These are phyloP conservation scores for Epirrhoe alternata DNA, from an alignment of 2,888 invertebrate species.

Conservation along the genomic window DNA sequence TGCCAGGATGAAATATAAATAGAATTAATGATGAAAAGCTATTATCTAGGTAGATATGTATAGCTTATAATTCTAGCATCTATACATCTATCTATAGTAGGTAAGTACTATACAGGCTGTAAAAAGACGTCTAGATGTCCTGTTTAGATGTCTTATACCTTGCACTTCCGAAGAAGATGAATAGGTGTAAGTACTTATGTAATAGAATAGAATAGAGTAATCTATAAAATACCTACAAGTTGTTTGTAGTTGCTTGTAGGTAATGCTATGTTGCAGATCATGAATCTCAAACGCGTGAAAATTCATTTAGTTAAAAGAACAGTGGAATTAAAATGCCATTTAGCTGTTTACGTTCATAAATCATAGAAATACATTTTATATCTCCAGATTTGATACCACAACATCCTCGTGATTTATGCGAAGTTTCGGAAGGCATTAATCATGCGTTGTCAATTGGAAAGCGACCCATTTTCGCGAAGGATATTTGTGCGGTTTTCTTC, in stretches of 20 bases:
- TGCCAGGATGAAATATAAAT: neutral
- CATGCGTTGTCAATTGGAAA: constrained; percentile 75
- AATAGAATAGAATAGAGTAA: neutral
- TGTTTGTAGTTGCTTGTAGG: too few relatives aligned
- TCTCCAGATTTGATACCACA: constrained; percentile 59
- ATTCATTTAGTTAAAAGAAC: neutral
- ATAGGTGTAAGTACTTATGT: too few relatives aligned
- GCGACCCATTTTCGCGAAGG: constrained; percentile 66
- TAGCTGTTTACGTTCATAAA: constrained; percentile 41
- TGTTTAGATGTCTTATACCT: too few relatives aligned
- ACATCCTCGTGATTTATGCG: constrained; percentile 69
- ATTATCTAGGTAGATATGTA: too few relatives aligned
- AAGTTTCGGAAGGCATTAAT: constrained; percentile 67
- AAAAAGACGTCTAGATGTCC: too few relatives aligned
- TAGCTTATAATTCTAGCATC: too few relatives aligned
- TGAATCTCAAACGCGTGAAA: neutral
- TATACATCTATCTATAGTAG: too few relatives aligned
- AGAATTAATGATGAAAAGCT: neutral
- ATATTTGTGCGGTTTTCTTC: constrained; percentile 66
- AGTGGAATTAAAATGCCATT: constrained; percentile 12
- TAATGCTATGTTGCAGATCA: neutral
- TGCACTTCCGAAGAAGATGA: too few relatives aligned
- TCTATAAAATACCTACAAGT: neutral
- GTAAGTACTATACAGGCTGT: too few relatives aligned
- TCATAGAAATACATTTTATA: constrained; percentile 48